Conservation (phyloP, 2,113 vertebrate genomes). For the Gavia stellata region DNA sequence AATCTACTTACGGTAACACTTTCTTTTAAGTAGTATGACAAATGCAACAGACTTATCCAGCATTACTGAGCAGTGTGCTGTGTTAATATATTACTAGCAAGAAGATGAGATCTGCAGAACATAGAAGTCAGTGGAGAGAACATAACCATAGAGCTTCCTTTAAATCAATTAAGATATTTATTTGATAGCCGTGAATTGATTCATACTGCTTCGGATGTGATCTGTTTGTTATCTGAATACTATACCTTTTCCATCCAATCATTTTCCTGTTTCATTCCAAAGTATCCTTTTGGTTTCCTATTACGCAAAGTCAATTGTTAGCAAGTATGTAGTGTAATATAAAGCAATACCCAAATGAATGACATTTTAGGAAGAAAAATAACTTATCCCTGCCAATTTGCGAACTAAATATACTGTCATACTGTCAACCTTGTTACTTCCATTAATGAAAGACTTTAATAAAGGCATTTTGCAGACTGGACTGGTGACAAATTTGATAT, state of each 20-base stretch:
- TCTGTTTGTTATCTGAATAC: neutral
- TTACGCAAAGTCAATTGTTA: neutral
- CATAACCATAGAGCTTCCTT: neutral
- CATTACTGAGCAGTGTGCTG: neutral
- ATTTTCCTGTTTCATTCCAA: neutral
- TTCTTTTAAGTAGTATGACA: neutral
- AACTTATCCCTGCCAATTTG: neutral
- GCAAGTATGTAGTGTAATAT: neutral
- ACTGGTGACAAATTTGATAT: neutral
- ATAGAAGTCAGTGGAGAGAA: neutral
- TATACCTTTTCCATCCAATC: neutral
- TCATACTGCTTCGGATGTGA: neutral
- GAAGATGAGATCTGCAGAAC: neutral
- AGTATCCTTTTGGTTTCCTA: neutral
- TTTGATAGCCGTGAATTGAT: neutral
- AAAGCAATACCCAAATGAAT: neutral
- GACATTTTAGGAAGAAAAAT: slow-evolving; percentile 25
- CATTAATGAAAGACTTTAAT: slow-evolving; percentile 24
- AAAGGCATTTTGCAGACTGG: neutral
- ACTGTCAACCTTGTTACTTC: slow-evolving; percentile 15
- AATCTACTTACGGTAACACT: neutral
- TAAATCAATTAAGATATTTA: neutral
- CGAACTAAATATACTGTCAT: neutral
- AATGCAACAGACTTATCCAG: neutral
- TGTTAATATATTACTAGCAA: neutral